These are phyloP conservation scores for Allacma fusca DNA, from an alignment of 2,888 invertebrate species.

Conservation along the genomic window DNA sequence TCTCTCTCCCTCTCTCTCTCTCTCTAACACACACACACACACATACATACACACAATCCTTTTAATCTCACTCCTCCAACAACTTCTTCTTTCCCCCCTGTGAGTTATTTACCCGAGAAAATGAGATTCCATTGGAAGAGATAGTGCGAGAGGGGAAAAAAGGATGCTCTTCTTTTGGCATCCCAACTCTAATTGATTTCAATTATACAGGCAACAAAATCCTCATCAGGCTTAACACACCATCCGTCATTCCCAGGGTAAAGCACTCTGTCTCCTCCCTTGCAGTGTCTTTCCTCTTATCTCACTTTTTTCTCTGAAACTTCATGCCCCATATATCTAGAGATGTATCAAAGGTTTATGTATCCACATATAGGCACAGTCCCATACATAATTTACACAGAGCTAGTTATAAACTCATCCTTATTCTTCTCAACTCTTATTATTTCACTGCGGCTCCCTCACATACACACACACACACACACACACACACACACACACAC, in stretches of 20 bases:
- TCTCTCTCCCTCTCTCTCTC: slow-evolving; percentile 1
- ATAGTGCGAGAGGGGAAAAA: not conserved
- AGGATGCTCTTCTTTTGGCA: slow-evolving; percentile 28
- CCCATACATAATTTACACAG: too few species aligned
- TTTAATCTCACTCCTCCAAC: not conserved
- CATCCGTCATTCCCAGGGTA: slow-evolving; percentile 31
- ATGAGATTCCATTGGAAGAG: not conserved
- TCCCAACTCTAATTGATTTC: slow-evolving; percentile 37
- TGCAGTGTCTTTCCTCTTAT: slow-evolving; percentile 4
- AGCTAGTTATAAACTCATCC: too few species aligned
- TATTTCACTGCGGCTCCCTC: not conserved
- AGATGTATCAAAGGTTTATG: too few species aligned
- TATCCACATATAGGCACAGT: too few species aligned
- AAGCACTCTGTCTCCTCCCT: slow-evolving; percentile 18
- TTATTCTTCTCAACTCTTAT: too few species aligned
- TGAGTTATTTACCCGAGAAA: not conserved
- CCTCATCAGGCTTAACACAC: slow-evolving; percentile 32
- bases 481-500: not conserved
- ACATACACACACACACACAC: not conserved
- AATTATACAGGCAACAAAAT: slow-evolving; percentile 41
- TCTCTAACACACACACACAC: not conserved
- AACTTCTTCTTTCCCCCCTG: too few species aligned
- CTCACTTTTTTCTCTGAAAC: not conserved
- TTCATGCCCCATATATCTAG: too few species aligned
- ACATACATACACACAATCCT: not conserved